A percentile compares a stretch with the other conserved stretches of the same genome.
These are phyloP conservation scores for Pegoplata infirma DNA, from an alignment of 2,888 invertebrate species.

Conservation along the genomic window DNA sequence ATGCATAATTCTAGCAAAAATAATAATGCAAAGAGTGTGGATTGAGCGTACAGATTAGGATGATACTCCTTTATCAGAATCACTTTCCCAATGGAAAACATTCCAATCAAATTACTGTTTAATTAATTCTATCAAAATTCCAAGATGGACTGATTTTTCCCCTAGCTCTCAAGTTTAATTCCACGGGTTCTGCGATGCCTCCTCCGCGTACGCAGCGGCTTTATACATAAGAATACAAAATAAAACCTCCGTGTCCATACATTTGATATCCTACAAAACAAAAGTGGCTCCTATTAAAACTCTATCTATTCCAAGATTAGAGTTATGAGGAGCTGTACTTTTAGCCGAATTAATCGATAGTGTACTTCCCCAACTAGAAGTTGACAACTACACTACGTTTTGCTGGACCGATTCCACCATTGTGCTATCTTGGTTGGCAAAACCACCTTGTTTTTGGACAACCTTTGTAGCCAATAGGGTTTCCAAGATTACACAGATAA, in stretches of 20 bases:
- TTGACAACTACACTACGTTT: not conserved
- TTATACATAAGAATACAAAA: not conserved
- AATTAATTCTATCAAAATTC: not conserved
- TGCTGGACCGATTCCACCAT: conserved; percentile 24
- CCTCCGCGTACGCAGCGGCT: too few species aligned
- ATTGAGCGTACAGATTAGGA: too few species aligned
- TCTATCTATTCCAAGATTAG: conserved; percentile 3
- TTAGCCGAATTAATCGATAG: conserved; percentile 8
- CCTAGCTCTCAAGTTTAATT: not conserved
- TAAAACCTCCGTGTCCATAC: not conserved
- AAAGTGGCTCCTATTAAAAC: conserved; percentile 26
- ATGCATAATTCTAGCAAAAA: too few species aligned
- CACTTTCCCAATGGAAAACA: not conserved
- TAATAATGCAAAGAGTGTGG: too few species aligned
- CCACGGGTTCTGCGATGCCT: conserved; percentile 7
- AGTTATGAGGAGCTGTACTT: conserved; percentile 20
- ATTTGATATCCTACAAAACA: conserved; percentile 5
- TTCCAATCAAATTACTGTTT: not conserved
- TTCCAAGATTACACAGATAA: too few species aligned
- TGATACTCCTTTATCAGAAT: too few species aligned
- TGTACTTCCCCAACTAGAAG: not conserved
- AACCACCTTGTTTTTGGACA: too few species aligned
- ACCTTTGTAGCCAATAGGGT: too few species aligned
- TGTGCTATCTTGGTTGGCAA: conserved; percentile 10
- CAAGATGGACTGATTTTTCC: conserved; percentile 1